Conservation (phyloP, 2,113 vertebrate genomes). For the Microcebus ravelobensis region DNA sequence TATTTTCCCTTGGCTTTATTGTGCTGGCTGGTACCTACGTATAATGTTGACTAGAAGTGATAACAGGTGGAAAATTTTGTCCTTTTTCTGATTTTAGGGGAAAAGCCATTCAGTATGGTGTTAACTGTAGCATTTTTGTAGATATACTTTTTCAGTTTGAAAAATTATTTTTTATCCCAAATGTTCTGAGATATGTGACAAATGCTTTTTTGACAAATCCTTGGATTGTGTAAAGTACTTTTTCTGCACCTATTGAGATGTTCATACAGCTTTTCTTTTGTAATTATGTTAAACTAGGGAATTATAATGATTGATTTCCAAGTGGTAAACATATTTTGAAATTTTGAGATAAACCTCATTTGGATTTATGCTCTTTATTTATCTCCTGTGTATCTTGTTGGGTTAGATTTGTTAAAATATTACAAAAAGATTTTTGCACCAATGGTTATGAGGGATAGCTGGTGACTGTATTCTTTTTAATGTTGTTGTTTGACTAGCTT, state of each 20-base stretch:
- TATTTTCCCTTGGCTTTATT: not conserved
- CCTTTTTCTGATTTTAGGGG: not conserved
- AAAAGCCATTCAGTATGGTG: not conserved
- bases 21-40: not conserved
- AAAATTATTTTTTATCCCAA: not conserved
- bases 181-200: not conserved
- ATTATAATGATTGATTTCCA: not conserved
- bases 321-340: not conserved
- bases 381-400: not conserved
- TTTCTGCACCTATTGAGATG: not conserved
- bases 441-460: not conserved
- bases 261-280: not conserved
- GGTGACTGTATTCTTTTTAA: not conserved
- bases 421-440: not conserved
- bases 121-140: not conserved
- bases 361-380: not conserved
- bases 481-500: not conserved
- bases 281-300: not conserved
- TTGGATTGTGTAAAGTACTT: not conserved
- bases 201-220: not conserved
- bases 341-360: not conserved
- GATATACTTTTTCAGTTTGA: not conserved
- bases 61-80: not conserved
- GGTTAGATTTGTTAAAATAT: not conserved
- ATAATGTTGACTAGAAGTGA: not conserved